Base-by-base conservation (phyloP, 2,888 invertebrate genomes). In the Troides helena region DNA sequence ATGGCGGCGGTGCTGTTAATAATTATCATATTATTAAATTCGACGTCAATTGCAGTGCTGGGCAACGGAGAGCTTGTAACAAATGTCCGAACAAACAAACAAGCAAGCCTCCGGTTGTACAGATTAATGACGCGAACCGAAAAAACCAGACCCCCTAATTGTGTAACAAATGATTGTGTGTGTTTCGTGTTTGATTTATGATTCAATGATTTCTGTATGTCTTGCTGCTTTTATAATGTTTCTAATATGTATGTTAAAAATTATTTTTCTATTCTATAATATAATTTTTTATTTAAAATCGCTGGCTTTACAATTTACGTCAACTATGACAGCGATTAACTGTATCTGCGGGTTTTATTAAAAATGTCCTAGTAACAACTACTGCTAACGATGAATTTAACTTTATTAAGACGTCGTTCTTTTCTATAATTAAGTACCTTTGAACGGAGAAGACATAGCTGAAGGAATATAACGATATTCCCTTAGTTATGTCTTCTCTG, bases 111-210 rank as follows among this genome's bases (percentile, higher is more conserved):
- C 86, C 81, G 86, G 85, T 81, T 85, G 85, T 86, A 79, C 86
- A 90, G 88, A 90, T 90, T 89, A 89, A 91, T 90, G 90, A 85
- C 82, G 78, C 76, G 79, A 80, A 79, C 78, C 21, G 21, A 82
- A 80, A 77, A 81, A 83, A 85, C 81, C 82, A 82, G 80, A 78
- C 80, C 74, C 76, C 81, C 84, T 89, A 90, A 90, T 90, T 89
- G 88, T 83, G 79, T 82, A 89, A 90, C 88, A 88, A 89, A 90
- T 90, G 85, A 84, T 84, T 81, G 79, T 76, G 78, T 39, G 39
- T 80, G 83, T 83, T 79, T 77, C 63, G 58, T 65, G 67, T 75
- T 79, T 85, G 84, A 87, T 87, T 85, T 82, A 87, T 85, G 72
- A 74, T 70, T 70, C 68, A 73, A 75, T 75, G 78, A 80, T 80